These are phyloP conservation scores for Capreolus pygargus DNA, from an alignment of 2,113 vertebrate genomes.

Conservation along the genomic window DNA sequence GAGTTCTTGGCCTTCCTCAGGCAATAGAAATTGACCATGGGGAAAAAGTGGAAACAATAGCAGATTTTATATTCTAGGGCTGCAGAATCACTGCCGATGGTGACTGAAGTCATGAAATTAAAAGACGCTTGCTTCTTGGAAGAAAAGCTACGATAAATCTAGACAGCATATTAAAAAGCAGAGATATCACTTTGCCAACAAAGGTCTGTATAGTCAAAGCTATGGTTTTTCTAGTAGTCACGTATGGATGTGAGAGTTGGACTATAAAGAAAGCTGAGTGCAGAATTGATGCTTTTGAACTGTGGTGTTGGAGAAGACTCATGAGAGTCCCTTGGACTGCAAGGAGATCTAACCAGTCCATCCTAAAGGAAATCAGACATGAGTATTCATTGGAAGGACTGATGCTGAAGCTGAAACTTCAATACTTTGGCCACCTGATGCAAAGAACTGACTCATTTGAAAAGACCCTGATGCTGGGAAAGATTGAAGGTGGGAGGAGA, in stretches of 20 bases:
- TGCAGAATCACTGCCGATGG: neutral
- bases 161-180: neutral
- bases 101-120: neutral
- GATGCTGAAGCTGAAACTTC: neutral
- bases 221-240: neutral
- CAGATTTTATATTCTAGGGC: neutral
- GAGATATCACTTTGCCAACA: neutral
- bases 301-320: neutral
- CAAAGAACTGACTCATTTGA: rapidly evolving
- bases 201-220: neutral
- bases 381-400: neutral
- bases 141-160: neutral
- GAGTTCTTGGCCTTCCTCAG: neutral
- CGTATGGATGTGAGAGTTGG: neutral
- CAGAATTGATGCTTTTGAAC: neutral
- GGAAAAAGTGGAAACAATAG: neutral
- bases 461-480: neutral
- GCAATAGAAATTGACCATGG: neutral
- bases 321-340: neutral
- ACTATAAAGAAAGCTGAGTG: neutral
- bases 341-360: neutral
- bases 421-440: neutral
- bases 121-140: neutral
- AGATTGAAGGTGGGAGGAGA: rapidly evolving
- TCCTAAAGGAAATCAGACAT: neutral